A percentile compares a stretch with the other conserved stretches of the same genome.
These are phyloP conservation scores for Ictalurus punctatus DNA, from an alignment of 2,113 vertebrate genomes.

Conservation along the genomic window DNA sequence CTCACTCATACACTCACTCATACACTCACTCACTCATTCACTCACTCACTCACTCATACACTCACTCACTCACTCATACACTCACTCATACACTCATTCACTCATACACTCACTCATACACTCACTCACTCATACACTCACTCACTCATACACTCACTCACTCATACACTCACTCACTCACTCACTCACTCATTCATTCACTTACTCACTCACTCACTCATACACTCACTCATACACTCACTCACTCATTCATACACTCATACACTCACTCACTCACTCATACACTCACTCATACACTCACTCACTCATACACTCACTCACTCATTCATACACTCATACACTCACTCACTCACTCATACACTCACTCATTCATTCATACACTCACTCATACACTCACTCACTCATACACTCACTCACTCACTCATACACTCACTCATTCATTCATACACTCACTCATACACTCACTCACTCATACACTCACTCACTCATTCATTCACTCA, in stretches of 20 bases:
- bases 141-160: background rate
- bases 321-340: background rate
- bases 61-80: background rate
- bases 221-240: background rate
- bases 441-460: background rate
- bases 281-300: background rate
- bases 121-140: background rate
- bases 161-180: background rate
- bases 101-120: background rate
- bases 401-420: background rate
- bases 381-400: background rate
- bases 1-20: background rate
- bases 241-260: background rate
- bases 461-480: background rate
- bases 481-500: background rate
- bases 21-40: background rate
- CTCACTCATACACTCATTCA: background rate
- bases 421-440: background rate
- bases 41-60: background rate
- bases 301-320: background rate
- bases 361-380: background rate
- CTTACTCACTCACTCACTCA: background rate
- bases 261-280: background rate
- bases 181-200: background rate
- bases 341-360: background rate